phyloP scores from a whole-genome alignment of 2,797 vertebrate species.

The Dermochelys coriacea region DNA sequence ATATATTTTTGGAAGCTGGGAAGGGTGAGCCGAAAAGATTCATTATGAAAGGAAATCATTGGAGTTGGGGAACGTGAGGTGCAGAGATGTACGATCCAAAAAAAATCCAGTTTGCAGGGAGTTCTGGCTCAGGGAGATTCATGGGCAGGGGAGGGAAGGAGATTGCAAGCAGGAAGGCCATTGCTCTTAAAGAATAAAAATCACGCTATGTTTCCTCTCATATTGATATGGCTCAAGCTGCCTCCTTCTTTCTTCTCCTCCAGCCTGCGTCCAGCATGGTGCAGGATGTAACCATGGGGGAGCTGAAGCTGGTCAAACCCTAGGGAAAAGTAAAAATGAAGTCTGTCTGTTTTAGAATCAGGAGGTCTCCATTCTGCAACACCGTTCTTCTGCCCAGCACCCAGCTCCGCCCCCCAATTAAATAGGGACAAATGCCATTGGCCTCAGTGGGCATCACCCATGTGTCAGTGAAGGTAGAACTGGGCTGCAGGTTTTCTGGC shows the following conservation, averaged over 20 bases:
- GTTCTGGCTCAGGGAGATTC: background rate
- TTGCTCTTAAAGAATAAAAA: background rate
- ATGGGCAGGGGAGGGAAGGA: background rate
- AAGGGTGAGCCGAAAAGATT: background rate
- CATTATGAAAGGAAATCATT: background rate
- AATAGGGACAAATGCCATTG: background rate
- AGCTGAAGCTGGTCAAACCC: conserved; percentile 28
- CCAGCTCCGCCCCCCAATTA: background rate
- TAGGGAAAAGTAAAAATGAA: conserved; percentile 17
- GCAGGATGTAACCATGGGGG: background rate
- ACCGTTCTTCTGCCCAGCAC: background rate
- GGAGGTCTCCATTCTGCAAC: background rate
- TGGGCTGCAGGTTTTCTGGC: no score
- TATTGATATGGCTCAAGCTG: background rate
- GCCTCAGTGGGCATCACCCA: background rate
- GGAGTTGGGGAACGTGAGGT: background rate
- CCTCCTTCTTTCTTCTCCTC: conserved; percentile 43
- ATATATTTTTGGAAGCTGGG: background rate
- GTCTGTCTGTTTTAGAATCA: conserved; percentile 21
- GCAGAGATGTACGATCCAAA: background rate
- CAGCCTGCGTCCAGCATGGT: conserved; percentile 43
- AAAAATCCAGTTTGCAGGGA: background rate
- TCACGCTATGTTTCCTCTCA: background rate
- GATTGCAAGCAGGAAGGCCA: background rate
- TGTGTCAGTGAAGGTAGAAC: background rate